Evolutionary conservation across 2,797 vertebrate species (phyloP).

Genomic region (Dendrocincla fuliginosa): DNA sequence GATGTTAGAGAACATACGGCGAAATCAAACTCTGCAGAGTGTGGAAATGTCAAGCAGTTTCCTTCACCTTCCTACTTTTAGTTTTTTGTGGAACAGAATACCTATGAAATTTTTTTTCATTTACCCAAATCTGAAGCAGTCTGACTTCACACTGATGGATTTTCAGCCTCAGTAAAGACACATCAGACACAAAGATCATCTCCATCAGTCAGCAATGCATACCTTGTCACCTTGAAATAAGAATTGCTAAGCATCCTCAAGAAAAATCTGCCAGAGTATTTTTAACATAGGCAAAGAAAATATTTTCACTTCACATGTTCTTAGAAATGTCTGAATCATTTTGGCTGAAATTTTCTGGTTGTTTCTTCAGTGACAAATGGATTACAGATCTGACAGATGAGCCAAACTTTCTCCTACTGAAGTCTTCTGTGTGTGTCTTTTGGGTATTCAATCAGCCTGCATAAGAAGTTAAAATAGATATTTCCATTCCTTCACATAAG

Average conservation of each 20-base stretch:
- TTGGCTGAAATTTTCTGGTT: background rate
- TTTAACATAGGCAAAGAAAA: constrained; percentile 7
- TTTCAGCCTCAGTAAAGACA: background rate
- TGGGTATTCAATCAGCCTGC: background rate
- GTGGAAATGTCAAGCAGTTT: background rate
- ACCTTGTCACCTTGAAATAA: background rate
- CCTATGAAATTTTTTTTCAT: background rate
- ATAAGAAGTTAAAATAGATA: background rate
- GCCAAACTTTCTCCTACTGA: background rate
- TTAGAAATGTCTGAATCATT: constrained; percentile 28
- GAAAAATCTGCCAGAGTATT: background rate
- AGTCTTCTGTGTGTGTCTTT: background rate
- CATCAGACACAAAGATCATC: background rate
- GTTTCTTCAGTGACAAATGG: constrained; percentile 31
- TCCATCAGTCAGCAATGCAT: background rate
- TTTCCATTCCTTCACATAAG: background rate
- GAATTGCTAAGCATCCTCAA: background rate
- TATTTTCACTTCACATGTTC: constrained; percentile 15
- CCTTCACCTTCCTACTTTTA: background rate
- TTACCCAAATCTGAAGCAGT: background rate
- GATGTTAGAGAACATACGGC: rapidly evolving
- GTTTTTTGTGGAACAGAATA: background rate
- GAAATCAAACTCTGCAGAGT: background rate
- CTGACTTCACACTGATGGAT: background rate
- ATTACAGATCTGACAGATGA: constrained; percentile 13